Evolutionary conservation across 2,888 invertebrate genomes (phyloP), one percentile per base, ranked within the genome.

Genomic region (Lycocerus yunnanus): DNA sequence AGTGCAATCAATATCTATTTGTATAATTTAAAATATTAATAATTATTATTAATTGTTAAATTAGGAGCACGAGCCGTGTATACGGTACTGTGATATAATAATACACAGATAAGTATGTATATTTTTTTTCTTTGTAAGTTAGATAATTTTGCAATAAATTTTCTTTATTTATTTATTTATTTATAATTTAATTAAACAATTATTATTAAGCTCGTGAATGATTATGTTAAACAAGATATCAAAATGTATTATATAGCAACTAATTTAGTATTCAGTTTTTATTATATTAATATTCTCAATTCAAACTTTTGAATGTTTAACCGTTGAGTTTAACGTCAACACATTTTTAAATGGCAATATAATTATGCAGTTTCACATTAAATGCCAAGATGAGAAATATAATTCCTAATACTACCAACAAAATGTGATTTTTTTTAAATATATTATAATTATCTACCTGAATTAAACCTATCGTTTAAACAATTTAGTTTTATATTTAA

Each of bases 51-150:
- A 84, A 83, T 81, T 81, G 82, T 82, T 84, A 83, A 82, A 82
- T 78, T 81, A 80, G 79, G 78, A 82, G 84, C 83, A 84, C 78
- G 80, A 80, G 83, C 84, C 83, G 83, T 83, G 79, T 71, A 72
- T 76, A 82, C 83, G 85, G 84, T 83, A 81, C 86, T 86, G 86
- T 86, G 86, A 86, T 86, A 86, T 84, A 80, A 82, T 69, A 69
- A 75, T 72, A 75, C 75, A 72, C 67, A 63, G 61, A 66, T 76
- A 69, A 78, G 74, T 82, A 82, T 82, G 43, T 43, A 43, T 43
- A 43, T 43, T 43, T 82, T 75, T 82, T 82, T 80, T 76, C 77
- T 77, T 77, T 82, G 79, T 81, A 80, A 78, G 79, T 18, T 63
- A 63, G 9, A 63, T 63, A 13, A 63, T 63, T 63, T 18, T 15